Evolutionary conservation across 1,140 invertebrate genomes (phyloP).

Genomic region (Hyposmocoma kahamanoa): DNA sequence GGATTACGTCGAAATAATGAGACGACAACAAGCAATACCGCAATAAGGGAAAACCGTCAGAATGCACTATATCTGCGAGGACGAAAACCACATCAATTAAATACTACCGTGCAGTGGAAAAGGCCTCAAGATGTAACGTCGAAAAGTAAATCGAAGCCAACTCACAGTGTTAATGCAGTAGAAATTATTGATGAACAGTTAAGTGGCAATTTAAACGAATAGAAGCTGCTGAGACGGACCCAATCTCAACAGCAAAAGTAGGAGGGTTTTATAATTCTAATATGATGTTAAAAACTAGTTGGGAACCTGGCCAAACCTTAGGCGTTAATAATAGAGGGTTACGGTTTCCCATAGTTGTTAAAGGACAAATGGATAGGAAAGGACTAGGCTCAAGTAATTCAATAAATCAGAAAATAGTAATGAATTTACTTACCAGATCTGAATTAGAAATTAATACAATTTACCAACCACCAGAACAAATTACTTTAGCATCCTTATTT

Average conservation of each 20-base stretch:
- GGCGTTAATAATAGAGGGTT: slow-evolving; percentile 5
- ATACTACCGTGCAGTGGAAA: no score
- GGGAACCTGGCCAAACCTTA: slow-evolving; percentile 9
- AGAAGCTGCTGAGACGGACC: background rate
- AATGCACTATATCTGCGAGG: no score
- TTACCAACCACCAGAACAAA: background rate
- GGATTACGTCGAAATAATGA: background rate
- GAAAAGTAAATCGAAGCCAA: no score
- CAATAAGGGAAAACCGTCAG: background rate
- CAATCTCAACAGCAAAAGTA: slow-evolving; percentile 1
- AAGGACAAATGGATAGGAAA: background rate
- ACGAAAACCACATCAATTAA: no score
- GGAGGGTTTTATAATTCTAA: no score
- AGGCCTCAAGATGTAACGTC: background rate
- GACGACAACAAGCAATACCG: background rate
- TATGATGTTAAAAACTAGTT: slow-evolving; percentile 11
- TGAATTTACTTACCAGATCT: background rate
- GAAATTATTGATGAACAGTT: background rate
- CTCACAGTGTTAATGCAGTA: background rate
- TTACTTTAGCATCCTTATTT: background rate
- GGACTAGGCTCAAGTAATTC: background rate
- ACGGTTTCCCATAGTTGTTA: background rate
- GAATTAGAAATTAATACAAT: background rate
- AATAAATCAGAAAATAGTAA: background rate
- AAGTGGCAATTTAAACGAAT: slow-evolving; percentile 1